Evolutionary conservation across 2,113 vertebrate species (phyloP).

Genomic region (Pterocles burchelli): DNA sequence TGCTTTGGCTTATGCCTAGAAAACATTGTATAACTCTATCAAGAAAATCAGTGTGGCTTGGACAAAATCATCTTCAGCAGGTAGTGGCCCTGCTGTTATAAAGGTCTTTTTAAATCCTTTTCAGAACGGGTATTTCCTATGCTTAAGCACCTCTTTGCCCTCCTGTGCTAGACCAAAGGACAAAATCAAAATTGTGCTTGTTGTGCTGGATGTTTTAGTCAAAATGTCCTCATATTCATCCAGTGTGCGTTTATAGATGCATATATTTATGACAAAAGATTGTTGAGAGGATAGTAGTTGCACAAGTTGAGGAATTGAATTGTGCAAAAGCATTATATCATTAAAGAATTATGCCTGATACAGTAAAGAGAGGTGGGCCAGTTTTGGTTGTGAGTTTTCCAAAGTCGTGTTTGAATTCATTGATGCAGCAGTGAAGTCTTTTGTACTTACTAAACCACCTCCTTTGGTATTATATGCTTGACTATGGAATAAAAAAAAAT

Average conservation of each 20-base stretch:
- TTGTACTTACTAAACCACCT: background rate
- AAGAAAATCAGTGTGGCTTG: background rate
- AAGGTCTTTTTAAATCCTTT: background rate
- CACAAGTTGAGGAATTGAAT: background rate
- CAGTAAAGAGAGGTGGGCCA: background rate
- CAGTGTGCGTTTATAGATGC: background rate
- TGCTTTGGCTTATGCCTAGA: background rate
- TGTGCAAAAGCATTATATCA: background rate
- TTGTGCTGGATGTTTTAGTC: background rate
- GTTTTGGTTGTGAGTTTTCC: background rate
- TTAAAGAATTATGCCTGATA: background rate
- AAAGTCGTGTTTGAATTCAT: background rate
- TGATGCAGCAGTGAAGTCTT: background rate
- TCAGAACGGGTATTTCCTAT: background rate
- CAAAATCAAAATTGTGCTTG: background rate
- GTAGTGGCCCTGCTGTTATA: background rate
- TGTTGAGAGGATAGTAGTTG: background rate
- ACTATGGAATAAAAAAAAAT: background rate
- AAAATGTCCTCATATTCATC: background rate
- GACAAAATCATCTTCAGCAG: background rate
- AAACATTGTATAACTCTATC: background rate
- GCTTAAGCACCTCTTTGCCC: background rate
- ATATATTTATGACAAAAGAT: background rate
- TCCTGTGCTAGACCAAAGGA: background rate
- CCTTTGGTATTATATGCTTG: background rate